phyloP scores from a whole-genome alignment of 2,113 vertebrate species.

The Blennius ocellaris region DNA sequence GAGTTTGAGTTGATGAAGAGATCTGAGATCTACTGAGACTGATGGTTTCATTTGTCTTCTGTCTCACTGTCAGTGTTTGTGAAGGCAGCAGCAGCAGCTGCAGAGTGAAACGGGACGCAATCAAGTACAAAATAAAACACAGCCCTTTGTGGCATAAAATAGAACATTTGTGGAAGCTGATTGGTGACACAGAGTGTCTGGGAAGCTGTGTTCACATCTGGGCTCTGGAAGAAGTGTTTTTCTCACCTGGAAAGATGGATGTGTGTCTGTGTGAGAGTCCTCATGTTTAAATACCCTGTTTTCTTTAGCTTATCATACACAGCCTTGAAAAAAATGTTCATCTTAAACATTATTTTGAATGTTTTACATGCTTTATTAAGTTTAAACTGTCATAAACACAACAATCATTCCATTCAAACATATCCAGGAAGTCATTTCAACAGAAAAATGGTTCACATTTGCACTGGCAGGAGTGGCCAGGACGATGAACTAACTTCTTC shows the following conservation, averaged over 20 bases:
- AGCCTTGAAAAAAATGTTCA: too few species aligned
- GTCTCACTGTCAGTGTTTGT: slow-evolving; percentile 30
- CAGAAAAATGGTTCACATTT: too few species aligned
- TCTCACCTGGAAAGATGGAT: slow-evolving; percentile 20
- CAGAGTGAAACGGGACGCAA: slow-evolving; percentile 40
- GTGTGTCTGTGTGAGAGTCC: slow-evolving; percentile 1
- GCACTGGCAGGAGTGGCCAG: too few species aligned
- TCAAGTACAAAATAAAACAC: slow-evolving; percentile 44
- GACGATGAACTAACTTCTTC: too few species aligned
- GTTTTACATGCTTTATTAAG: too few species aligned
- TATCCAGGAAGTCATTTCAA: too few species aligned
- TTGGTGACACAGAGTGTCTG: slow-evolving; percentile 13
- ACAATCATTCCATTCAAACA: too few species aligned
- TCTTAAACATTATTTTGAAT: too few species aligned
- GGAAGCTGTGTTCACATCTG: slow-evolving; percentile 34
- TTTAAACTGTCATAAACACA: too few species aligned
- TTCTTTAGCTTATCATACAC: neutral
- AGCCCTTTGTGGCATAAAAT: slow-evolving; percentile 35
- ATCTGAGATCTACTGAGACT: slow-evolving; percentile 39
- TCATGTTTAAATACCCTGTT: neutral
- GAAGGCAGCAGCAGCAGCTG: slow-evolving; percentile 43
- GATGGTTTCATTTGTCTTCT: slow-evolving; percentile 23
- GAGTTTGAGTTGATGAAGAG: slow-evolving; percentile 27
- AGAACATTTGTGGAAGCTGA: slow-evolving; percentile 6
- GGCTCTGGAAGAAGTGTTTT: slow-evolving; percentile 4